phyloP scores from a whole-genome alignment of 2,113 vertebrate genomes.

The Oophaga pumilio region DNA sequence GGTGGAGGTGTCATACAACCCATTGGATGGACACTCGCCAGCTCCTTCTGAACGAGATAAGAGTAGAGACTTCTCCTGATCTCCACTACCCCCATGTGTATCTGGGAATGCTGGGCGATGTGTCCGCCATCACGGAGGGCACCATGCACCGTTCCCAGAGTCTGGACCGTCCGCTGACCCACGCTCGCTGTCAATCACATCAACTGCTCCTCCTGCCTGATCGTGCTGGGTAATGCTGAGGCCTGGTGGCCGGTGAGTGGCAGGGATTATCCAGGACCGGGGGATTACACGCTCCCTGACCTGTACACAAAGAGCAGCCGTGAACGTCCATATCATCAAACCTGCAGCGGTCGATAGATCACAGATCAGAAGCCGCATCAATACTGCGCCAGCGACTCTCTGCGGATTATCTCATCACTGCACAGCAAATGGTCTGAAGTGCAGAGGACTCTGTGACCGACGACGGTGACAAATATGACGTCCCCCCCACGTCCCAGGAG shows the following conservation, averaged over 20 bases:
- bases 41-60: too few species aligned
- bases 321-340: conserved; percentile 52
- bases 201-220: not conserved
- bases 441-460: not conserved
- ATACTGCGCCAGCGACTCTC: not conserved
- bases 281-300: conserved; percentile 41
- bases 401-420: conserved; percentile 10
- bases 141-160: too few species aligned
- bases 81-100: not conserved
- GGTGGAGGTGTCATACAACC: too few species aligned
- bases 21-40: too few species aligned
- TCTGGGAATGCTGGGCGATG: too few species aligned
- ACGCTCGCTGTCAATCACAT: not conserved
- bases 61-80: too few species aligned
- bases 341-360: conserved; percentile 23
- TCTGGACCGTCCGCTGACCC: too few species aligned
- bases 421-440: not conserved
- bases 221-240: not conserved
- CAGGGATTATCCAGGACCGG: conserved; percentile 34
- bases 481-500: not conserved
- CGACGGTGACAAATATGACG: not conserved
- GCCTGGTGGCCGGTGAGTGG: conserved; percentile 4
- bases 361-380: not conserved
- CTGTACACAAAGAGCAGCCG: conserved; percentile 33
- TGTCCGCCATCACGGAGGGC: too few species aligned